Evolutionary conservation across 2,888 invertebrate species (phyloP).

Genomic region (Oscheius sp.): DNA sequence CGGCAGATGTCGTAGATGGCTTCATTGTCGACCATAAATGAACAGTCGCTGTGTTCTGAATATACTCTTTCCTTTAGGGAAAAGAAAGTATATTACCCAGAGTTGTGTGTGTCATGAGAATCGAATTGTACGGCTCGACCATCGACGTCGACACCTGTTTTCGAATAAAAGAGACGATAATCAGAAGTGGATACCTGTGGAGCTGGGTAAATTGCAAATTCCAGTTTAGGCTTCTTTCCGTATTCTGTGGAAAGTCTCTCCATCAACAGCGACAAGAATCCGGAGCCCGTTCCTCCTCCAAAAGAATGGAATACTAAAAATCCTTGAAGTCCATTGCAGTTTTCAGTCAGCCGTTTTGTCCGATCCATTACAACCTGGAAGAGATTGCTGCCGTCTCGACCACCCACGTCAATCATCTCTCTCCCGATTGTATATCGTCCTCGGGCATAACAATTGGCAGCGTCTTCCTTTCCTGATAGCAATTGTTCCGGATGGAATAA

Average conservation of each 20-base stretch:
- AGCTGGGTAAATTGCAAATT: conserved; percentile 89
- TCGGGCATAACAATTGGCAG: conserved; percentile 69
- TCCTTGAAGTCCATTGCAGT: conserved; percentile 83
- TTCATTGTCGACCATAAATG: conserved; percentile 83
- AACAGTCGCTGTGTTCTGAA: conserved; percentile 90
- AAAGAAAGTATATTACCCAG: too few species aligned
- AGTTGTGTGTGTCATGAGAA: conserved; percentile 93
- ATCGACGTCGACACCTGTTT: conserved; percentile 81
- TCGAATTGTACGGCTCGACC: conserved; percentile 95
- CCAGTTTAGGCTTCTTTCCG: conserved; percentile 87
- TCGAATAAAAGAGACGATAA: background rate
- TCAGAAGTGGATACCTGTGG: conserved; percentile 78
- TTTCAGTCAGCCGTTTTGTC: conserved; percentile 78
- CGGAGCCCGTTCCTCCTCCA: conserved; percentile 87
- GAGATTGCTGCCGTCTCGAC: background rate
- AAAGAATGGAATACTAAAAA: conserved; percentile 92
- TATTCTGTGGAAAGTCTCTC: conserved; percentile 87
- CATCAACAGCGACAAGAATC: conserved; percentile 88
- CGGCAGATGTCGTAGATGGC: conserved; percentile 91
- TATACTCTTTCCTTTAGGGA: too few species aligned
- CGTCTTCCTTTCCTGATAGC: conserved; percentile 85
- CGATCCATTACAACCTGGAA: conserved; percentile 66
- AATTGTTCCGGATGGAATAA: conserved; percentile 96
- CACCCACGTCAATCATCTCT: conserved; percentile 80
- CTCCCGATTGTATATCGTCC: conserved; percentile 76